phyloP scores from a whole-genome alignment of 2,888 invertebrate genomes.

The Drosophila sordidapex region DNA sequence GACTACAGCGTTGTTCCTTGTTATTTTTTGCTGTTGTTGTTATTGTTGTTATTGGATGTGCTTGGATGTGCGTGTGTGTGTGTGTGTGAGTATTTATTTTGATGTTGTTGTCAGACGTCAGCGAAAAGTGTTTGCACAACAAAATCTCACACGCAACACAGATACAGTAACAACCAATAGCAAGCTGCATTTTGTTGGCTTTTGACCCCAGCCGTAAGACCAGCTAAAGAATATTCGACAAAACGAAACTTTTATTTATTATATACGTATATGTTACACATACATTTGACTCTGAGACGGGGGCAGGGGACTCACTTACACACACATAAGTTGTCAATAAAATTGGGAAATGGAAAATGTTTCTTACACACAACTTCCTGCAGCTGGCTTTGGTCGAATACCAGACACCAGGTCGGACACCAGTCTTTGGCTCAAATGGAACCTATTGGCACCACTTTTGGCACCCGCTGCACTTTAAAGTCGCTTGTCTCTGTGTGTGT shows the following conservation, averaged over 20 bases:
- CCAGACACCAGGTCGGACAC: slow-evolving; percentile 52
- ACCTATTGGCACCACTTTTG: slow-evolving; percentile 18
- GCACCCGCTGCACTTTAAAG: slow-evolving; percentile 18
- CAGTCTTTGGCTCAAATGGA: slow-evolving; percentile 35
- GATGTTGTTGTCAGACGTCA: slow-evolving; percentile 60
- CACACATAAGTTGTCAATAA: slow-evolving; percentile 62
- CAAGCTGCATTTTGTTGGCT: slow-evolving; percentile 52
- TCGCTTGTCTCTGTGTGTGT: neutral
- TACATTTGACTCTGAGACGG: slow-evolving; percentile 20
- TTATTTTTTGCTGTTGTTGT: slow-evolving; percentile 9
- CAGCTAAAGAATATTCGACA: slow-evolving; percentile 56
- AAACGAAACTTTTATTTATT: slow-evolving; percentile 69
- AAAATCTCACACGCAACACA: slow-evolving; percentile 36
- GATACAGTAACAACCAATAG: slow-evolving; percentile 30
- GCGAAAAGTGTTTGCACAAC: slow-evolving; percentile 73
- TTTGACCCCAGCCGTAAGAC: slow-evolving; percentile 40
- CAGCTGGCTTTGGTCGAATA: slow-evolving; percentile 35
- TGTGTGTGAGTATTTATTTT: slow-evolving; percentile 29
- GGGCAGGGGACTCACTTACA: neutral
- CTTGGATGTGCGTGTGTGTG: neutral
- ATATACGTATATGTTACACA: slow-evolving; percentile 49
- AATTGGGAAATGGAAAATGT: slow-evolving; percentile 78
- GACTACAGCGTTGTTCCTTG: neutral
- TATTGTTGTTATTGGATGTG: slow-evolving; percentile 6
- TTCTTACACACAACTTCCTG: slow-evolving; percentile 58